phyloP scores from a whole-genome alignment of 2,888 invertebrate genomes.

The Creontiades dilutus region DNA sequence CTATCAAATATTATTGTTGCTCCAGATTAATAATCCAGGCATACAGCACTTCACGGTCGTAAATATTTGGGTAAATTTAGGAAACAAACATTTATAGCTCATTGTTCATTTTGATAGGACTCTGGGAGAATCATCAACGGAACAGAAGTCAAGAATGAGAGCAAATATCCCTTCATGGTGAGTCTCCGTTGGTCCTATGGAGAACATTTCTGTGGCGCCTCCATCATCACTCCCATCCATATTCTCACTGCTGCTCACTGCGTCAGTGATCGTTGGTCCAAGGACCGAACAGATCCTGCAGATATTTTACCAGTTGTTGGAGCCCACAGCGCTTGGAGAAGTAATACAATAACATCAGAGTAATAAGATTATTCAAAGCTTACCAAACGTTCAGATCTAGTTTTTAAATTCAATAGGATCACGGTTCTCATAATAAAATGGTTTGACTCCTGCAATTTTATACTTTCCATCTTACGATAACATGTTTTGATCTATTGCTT shows the following conservation, averaged over 20 bases:
- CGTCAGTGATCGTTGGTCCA: conserved; percentile 25
- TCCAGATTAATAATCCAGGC: too few relatives aligned
- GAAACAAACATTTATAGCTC: too few relatives aligned
- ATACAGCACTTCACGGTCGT: too few relatives aligned
- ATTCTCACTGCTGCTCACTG: conserved; percentile 54
- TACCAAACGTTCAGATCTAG: too few relatives aligned
- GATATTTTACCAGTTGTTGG: conserved; percentile 16
- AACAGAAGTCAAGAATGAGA: conserved; percentile 20
- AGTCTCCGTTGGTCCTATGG: background rate
- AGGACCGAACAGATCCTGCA: background rate
- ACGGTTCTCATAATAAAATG: too few relatives aligned
- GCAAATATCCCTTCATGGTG: conserved; percentile 60
- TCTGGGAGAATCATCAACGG: conserved; percentile 53
- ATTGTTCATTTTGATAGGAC: background rate
- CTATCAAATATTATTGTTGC: too few relatives aligned
- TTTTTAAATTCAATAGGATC: too few relatives aligned
- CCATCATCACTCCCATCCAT: conserved; percentile 56
- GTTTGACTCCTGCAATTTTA: too few relatives aligned
- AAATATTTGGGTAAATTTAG: too few relatives aligned
- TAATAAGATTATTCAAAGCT: background rate
- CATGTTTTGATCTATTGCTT: background rate
- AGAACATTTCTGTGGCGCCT: conserved; percentile 58
- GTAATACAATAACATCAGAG: background rate
- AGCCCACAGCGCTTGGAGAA: conserved; percentile 10
- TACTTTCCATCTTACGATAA: too few relatives aligned